A percentile compares a stretch with the other conserved stretches of the same genome.
phyloP scores from a whole-genome alignment of 1,140 invertebrate species.

The Bombyx mori region DNA sequence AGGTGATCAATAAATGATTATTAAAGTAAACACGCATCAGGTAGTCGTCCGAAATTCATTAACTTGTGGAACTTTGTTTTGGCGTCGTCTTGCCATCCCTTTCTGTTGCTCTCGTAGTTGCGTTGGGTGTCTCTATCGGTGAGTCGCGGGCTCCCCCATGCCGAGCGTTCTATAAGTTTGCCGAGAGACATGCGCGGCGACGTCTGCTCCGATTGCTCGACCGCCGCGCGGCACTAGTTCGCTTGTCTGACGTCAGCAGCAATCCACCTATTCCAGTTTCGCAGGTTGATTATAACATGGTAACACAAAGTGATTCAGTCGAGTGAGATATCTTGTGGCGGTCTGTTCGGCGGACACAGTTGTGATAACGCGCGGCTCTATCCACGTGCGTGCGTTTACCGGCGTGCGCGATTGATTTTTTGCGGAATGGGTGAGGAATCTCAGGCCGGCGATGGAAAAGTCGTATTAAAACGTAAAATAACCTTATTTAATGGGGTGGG shows the following conservation, averaged over 20 bases:
- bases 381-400: slow-evolving; percentile 53
- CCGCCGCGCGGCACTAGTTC: slow-evolving; percentile 21
- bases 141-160: slow-evolving; percentile 6
- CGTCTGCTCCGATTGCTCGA: slow-evolving; percentile 23
- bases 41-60: background rate
- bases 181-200: slow-evolving; percentile 30
- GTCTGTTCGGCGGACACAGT: slow-evolving; percentile 12
- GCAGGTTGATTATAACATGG: slow-evolving; percentile 50
- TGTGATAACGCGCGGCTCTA: slow-evolving; percentile 20
- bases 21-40: too few relatives aligned
- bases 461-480: slow-evolving; percentile 85
- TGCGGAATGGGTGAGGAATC: slow-evolving; percentile 65
- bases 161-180: too few relatives aligned
- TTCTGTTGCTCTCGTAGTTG: background rate
- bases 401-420: slow-evolving; percentile 55
- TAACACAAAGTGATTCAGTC: slow-evolving; percentile 54
- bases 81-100: slow-evolving; percentile 1
- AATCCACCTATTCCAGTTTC: slow-evolving; percentile 39
- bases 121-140: slow-evolving; percentile 9
- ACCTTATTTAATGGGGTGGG: slow-evolving; percentile 88
- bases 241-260: slow-evolving; percentile 34
- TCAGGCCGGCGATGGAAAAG: slow-evolving; percentile 63
- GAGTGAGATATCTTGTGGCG: slow-evolving; percentile 31
- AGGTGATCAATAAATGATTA: too few relatives aligned
- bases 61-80: slow-evolving; percentile 3